Base-by-base conservation (phyloP, 2,113 vertebrate species). In the Campylomormyrus numenius region DNA sequence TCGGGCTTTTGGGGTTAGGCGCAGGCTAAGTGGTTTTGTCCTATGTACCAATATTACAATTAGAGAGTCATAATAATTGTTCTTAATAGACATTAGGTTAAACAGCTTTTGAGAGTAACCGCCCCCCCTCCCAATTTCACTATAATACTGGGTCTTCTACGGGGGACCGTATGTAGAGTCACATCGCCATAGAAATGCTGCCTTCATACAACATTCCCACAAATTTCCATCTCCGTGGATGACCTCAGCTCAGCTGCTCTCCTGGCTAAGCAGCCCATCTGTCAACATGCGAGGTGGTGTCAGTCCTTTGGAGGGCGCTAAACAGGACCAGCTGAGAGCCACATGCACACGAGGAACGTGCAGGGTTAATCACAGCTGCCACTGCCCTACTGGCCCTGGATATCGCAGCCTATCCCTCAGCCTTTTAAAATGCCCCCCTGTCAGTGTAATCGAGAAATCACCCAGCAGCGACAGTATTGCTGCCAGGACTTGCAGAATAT, bases 241-340 rank as follows among this genome's bases (percentile, higher is more conserved):
- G 74, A 42, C 74, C 70, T 39, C 11, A 35, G 62, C 9, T 66
- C 80, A 48, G 80, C 80, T 21, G 62, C n/a, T 66, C 62, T 70
- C 62, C 62, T 27, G n/a, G 62, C n/a, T 42, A 39, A 74, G 35
- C 15, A 17, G 35, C 11, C 35, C 74, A 49, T 50, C 85, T 87
- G 85, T 53, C 31, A 56, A 35, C 85, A 87, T 27, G 48, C 1
- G 24, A 27, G 27, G 42, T 13, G 13, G 83, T 15, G 13, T 35
- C 5, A 3, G 27, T 15, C 62, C 62, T 24, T 49, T 1, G 19
- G 56, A 17, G 88, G 62, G 62, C 0, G 42, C 45, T 49, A 88
- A 88, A 31, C 42, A 74, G 53, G 92, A 21, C 80, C 95, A 95
- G 95, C 94, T 96, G 95, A 92, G 42, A 88, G 90, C 94, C 95